phyloP scores from a whole-genome alignment of 2,797 vertebrate species.

The Parotocinclus haroldoi region DNA sequence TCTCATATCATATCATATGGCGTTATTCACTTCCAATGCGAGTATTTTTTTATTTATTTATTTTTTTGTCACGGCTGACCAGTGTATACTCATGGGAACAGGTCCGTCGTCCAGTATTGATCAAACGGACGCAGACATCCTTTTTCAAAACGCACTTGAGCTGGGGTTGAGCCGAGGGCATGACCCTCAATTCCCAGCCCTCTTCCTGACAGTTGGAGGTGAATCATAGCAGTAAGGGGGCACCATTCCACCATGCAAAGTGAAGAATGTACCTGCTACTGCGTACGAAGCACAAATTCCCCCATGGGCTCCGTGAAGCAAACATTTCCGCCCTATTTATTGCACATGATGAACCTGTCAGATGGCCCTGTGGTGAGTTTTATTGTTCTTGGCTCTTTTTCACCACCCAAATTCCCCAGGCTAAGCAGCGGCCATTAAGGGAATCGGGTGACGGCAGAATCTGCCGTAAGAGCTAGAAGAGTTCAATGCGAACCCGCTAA shows the following conservation, averaged over 20 bases:
- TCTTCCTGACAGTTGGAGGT: constrained; percentile 2
- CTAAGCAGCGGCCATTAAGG: constrained; percentile 9
- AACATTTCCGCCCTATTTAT: constrained; percentile 8
- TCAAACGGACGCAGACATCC: background rate
- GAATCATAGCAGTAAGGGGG: constrained; percentile 5
- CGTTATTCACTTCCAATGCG: too few relatives aligned
- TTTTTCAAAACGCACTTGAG: background rate
- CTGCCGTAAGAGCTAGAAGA: constrained; percentile 22
- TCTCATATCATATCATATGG: too few relatives aligned
- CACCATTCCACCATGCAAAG: background rate
- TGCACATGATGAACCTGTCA: constrained; percentile 29
- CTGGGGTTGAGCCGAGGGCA: constrained; percentile 5
- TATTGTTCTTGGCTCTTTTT: constrained; percentile 33
- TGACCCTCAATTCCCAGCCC: constrained; percentile 13
- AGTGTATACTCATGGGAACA: too few relatives aligned
- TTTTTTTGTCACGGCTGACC: too few relatives aligned
- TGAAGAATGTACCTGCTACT: background rate
- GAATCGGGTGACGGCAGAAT: background rate
- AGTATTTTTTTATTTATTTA: too few relatives aligned
- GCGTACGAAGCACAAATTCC: background rate
- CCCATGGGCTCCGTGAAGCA: background rate
- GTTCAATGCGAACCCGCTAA: constrained; percentile 4
- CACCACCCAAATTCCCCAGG: constrained; percentile 6
- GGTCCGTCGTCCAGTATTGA: background rate
- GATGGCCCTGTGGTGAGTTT: constrained; percentile 19